Percentiles rank a stretch among this genome's conserved stretches.
phyloP scores from a whole-genome alignment of 2,888 invertebrate genomes.

The Caenorhabditis macrosperma region DNA sequence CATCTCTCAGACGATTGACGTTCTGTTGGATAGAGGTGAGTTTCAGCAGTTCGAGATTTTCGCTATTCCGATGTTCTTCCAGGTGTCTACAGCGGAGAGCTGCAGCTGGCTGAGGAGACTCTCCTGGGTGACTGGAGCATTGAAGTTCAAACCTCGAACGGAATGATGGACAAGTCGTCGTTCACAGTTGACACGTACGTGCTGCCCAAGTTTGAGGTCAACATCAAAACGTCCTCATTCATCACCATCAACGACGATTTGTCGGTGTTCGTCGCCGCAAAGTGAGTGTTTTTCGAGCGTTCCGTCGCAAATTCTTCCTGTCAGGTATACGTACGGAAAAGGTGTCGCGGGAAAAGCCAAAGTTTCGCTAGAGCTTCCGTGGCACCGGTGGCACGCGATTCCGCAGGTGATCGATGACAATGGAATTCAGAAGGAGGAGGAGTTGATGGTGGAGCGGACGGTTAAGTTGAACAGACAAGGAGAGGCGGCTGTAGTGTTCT shows the following conservation, averaged over 20 bases:
- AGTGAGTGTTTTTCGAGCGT: conserved; percentile 83
- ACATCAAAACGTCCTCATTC: conserved; percentile 88
- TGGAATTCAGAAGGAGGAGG: conserved; percentile 67
- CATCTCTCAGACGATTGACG: conserved; percentile 76
- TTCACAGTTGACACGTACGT: conserved; percentile 90
- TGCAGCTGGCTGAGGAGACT: conserved; percentile 80
- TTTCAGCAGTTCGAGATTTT: not conserved
- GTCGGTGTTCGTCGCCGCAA: conserved; percentile 88
- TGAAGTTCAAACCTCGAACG: conserved; percentile 73
- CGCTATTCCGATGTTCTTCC: not conserved
- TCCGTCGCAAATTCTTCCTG: not conserved
- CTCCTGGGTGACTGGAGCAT: conserved; percentile 81
- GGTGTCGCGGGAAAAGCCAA: conserved; percentile 83
- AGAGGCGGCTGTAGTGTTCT: conserved; percentile 76
- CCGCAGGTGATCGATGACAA: conserved; percentile 62
- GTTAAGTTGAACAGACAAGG: conserved; percentile 77
- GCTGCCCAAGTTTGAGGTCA: conserved; percentile 93
- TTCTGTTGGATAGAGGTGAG: conserved; percentile 78
- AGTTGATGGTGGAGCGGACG: conserved; percentile 74
- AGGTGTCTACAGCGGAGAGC: conserved; percentile 80
- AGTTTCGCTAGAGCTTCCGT: conserved; percentile 76
- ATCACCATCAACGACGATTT: conserved; percentile 89
- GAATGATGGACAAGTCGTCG: conserved; percentile 82
- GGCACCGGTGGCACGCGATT: conserved; percentile 72
- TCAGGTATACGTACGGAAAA: conserved; percentile 85